These are phyloP conservation scores for Coendou prehensilis DNA, from an alignment of 2,797 vertebrate genomes.

Conservation along the genomic window DNA sequence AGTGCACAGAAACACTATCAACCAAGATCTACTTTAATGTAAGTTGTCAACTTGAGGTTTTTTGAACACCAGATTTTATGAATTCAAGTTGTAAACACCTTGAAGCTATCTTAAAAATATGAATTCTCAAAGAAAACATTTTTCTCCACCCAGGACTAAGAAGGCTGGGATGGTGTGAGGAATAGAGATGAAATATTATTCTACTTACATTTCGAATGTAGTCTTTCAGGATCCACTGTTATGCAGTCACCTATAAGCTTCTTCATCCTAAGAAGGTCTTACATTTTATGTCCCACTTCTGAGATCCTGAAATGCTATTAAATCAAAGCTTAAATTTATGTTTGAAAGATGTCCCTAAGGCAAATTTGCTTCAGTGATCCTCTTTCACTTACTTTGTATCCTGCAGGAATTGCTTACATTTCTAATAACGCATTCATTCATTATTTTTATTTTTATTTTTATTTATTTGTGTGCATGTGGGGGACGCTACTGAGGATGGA, in stretches of 20 bases:
- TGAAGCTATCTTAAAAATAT: slow-evolving; percentile 38
- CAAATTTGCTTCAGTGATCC: not conserved
- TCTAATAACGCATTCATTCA: not conserved
- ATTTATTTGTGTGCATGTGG: too few species aligned
- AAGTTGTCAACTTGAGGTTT: not conserved
- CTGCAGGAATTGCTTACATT: slow-evolving; percentile 39
- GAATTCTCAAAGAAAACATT: not conserved
- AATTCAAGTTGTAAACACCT: not conserved
- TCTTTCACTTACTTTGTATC: not conserved
- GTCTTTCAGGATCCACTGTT: not conserved
- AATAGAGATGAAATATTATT: not conserved
- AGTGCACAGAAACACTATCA: not conserved
- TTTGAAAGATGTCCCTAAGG: not conserved
- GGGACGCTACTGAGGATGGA: not conserved
- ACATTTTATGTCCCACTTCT: not conserved
- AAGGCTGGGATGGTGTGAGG: not conserved
- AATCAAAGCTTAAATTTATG: slow-evolving; percentile 11
- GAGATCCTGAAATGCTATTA: not conserved
- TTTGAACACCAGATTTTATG: slow-evolving; percentile 30
- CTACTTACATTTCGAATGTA: not conserved
- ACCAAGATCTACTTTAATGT: slow-evolving; percentile 16
- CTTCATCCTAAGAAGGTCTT: slow-evolving; percentile 8
- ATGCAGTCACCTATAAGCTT: not conserved
- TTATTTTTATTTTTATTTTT: not conserved
- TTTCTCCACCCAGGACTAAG: not conserved